Evolutionary conservation across 2,888 invertebrate species (phyloP), one percentile per base, ranked within the genome.

Genomic region (Tetragnatha montana): DNA sequence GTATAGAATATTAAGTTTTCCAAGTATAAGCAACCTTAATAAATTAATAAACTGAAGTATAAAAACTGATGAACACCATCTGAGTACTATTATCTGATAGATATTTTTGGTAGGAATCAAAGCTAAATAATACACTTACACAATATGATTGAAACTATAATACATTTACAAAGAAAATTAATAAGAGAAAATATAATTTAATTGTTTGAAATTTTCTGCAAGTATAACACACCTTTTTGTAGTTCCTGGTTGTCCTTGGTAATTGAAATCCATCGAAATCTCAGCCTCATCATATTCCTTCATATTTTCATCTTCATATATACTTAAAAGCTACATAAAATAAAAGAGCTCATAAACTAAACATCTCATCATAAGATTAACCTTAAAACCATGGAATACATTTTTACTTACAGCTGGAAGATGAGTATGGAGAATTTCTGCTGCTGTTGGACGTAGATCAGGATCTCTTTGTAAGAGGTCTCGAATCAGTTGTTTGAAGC

Each of bases 401-500:
- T 71, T 35, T 51, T 8, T 21, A 84, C 22, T 88, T 85, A 87
- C 88, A 70, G 73, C 92, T 0, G 95, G 95, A 89, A 95, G 94
- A 92, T 94, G 94, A 74, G 93, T 93, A 83, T 95, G 94, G 83
- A 95, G 93, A 6, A 96, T 94, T 92, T 95, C 95, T 60, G 94
- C 93, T 0, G 96, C 95, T 1, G 95, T 94, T 0, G 96, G 96
- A 85, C 96, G 93, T 47, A 94, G 93, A 47, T 94, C 93, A 0
- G 95, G 95, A 92, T 96, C 95, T 91, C 94, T 94, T 92, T 96
- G 95, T 21, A 96, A 93, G 92, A 96, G 94, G 91, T 95, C 95
- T 91, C 94, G 94, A 47, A 96, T 94, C 6, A 96, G 93, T 90
- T 95, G 94, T 91, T 95, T 95, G 91, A 96, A 94, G 49, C 95